These are phyloP conservation scores for Ridgeia piscesae DNA, from an alignment of 1,140 invertebrate genomes.

Conservation along the genomic window DNA sequence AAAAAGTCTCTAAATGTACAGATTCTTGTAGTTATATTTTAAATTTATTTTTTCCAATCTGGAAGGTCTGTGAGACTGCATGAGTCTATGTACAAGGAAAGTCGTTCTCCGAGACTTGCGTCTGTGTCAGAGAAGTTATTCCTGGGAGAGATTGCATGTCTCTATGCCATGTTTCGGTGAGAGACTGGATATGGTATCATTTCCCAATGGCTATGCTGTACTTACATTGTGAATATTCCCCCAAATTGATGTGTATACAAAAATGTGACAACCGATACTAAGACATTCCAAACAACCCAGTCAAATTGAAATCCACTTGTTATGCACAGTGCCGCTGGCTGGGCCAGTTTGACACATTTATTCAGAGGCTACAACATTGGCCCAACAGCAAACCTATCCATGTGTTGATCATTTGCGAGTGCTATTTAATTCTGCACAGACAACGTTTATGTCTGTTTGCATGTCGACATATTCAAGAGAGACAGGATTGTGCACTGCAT, in stretches of 20 bases:
- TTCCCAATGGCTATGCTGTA: not conserved
- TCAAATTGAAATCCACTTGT: not conserved
- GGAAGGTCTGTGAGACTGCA: not conserved
- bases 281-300: not conserved
- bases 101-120: not conserved
- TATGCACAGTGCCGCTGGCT: not conserved
- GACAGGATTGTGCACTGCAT: not conserved
- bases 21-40: not conserved
- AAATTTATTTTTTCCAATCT: too few species aligned
- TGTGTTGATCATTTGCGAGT: not conserved
- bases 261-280: not conserved
- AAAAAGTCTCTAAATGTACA: not conserved
- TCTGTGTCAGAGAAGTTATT: not conserved
- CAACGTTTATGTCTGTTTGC: not conserved
- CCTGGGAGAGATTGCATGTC: not conserved
- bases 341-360: not conserved
- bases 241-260: not conserved
- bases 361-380: not conserved
- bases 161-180: too few species aligned
- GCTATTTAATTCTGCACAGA: not conserved
- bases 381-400: not conserved
- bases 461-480: not conserved
- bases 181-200: too few species aligned
- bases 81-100: not conserved
- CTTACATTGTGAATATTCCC: not conserved